Evolutionary conservation across 1,140 invertebrate genomes (phyloP).

Genomic region (Drosophila seguyi): DNA sequence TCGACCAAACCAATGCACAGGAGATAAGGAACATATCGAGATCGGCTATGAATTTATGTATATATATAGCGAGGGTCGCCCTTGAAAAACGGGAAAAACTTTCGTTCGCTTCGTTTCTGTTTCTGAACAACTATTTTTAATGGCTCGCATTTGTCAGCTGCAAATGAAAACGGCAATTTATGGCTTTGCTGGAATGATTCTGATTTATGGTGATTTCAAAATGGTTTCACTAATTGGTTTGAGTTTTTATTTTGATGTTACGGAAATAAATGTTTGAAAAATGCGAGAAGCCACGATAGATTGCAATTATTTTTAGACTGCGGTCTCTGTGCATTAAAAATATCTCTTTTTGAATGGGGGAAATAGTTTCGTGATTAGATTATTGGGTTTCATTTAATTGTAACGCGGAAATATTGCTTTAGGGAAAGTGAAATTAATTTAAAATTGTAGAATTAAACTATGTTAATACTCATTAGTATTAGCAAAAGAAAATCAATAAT

Average conservation of each 20-base stretch:
- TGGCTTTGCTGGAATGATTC: slow-evolving; percentile 16
- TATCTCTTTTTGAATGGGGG: background rate
- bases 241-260: slow-evolving; percentile 24
- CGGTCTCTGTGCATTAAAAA: background rate
- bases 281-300: slow-evolving; percentile 10
- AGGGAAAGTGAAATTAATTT: background rate
- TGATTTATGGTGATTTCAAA: slow-evolving; percentile 44
- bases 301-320: slow-evolving; percentile 16
- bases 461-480: too few species aligned
- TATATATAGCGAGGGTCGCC: slow-evolving; percentile 25
- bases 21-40: slow-evolving; percentile 36
- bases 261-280: slow-evolving; percentile 18
- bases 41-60: slow-evolving; percentile 14
- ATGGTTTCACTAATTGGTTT: slow-evolving; percentile 43
- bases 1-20: slow-evolving; percentile 16
- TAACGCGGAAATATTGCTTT: background rate
- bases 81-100: slow-evolving; percentile 33
- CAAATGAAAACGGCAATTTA: slow-evolving; percentile 46
- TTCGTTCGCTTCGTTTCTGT: slow-evolving; percentile 3
- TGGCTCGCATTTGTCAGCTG: slow-evolving; percentile 45
- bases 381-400: background rate
- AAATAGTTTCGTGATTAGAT: background rate
- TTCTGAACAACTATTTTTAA: slow-evolving; percentile 40
- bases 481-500: too few species aligned
- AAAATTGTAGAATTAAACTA: too few species aligned